phyloP scores from a whole-genome alignment of 2,113 vertebrate species.

The cattle (Bos taurus) region ARS-UCD2.0 NC_037357.1:32471001-32471500 shows the following conservation, averaged over 20 bases:
- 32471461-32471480: background rate
- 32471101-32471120: background rate
- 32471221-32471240: background rate
- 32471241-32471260: background rate
- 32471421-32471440: background rate
- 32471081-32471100: background rate
- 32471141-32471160: background rate
- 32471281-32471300: background rate
- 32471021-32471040: no score
- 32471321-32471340: background rate
- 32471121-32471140: background rate
- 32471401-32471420: background rate
- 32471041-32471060: background rate
- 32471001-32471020: no score
- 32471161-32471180: background rate
- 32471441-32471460: background rate
- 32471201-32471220: background rate
- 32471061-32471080: background rate
- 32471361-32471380: background rate
- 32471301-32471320: background rate
- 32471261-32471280: background rate
- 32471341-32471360: background rate
- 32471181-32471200: background rate
- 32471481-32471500: background rate
- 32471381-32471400: background rate